Evolutionary conservation across 2,113 vertebrate genomes (phyloP).

Genomic region (Ellobius talpinus): DNA sequence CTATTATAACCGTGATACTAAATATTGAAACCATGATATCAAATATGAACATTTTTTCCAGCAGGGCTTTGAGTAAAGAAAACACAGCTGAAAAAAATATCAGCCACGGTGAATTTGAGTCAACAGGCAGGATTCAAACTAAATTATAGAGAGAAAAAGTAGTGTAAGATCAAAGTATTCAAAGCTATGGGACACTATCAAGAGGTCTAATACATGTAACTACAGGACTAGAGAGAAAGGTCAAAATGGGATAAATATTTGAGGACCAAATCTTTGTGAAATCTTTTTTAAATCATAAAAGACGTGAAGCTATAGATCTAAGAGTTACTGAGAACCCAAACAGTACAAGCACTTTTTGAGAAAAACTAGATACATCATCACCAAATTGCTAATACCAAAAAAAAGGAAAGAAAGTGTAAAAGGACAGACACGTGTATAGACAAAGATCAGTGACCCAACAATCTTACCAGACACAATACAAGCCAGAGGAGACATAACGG

Average conservation of each 20-base stretch:
- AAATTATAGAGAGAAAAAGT: neutral
- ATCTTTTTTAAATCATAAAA: neutral
- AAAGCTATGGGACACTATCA: neutral
- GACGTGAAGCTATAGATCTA: neutral
- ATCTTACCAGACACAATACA: neutral
- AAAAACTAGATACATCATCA: neutral
- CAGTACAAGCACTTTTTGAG: neutral
- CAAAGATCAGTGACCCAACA: neutral
- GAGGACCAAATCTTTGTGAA: neutral
- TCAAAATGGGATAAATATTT: neutral
- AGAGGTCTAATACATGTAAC: neutral
- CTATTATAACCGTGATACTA: neutral
- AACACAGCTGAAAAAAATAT: constrained; percentile 17
- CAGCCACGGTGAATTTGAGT: neutral
- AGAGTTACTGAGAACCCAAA: neutral
- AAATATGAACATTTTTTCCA: neutral
- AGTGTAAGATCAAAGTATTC: neutral
- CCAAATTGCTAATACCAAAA: neutral
- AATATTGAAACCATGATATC: neutral
- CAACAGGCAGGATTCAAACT: neutral
- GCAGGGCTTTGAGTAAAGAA: neutral
- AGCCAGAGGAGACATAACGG: neutral
- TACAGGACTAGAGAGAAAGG: neutral
- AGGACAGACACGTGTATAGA: neutral
- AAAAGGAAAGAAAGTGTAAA: neutral